Conservation (phyloP, 2,888 invertebrate species). For the Monochamus alternatus region DNA sequence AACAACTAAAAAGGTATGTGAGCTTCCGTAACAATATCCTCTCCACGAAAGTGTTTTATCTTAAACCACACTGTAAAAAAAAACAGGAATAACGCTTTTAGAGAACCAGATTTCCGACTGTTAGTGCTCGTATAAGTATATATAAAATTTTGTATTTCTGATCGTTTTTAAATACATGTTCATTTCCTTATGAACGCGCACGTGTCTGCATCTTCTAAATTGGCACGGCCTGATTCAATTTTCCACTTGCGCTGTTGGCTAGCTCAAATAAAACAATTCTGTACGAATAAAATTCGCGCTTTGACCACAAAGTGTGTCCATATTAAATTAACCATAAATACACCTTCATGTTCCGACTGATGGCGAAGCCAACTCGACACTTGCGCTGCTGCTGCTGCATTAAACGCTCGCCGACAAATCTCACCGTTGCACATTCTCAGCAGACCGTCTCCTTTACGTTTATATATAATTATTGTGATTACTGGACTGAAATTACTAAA, state of each 20-base stretch:
- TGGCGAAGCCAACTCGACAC: not conserved
- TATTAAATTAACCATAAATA: slow-evolving; percentile 5
- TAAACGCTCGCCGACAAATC: slow-evolving; percentile 3
- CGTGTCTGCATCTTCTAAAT: not conserved
- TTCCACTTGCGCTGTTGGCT: not conserved
- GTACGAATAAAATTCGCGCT: not conserved
- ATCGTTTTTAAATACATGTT: slow-evolving; percentile 9
- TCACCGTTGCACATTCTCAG: slow-evolving; percentile 16
- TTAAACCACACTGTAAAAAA: too few species aligned
- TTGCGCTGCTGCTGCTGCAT: not conserved
- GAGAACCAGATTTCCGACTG: too few species aligned
- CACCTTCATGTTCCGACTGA: slow-evolving; percentile 9
- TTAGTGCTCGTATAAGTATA: too few species aligned
- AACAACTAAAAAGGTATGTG: too few species aligned
- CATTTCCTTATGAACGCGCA: slow-evolving; percentile 8
- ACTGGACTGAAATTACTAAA: slow-evolving; percentile 14
- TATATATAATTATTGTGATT: slow-evolving; percentile 21
- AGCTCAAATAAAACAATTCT: not conserved
- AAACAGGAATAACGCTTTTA: too few species aligned
- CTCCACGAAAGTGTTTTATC: too few species aligned
- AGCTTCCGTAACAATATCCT: too few species aligned
- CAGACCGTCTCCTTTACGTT: not conserved
- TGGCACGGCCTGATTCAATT: not conserved
- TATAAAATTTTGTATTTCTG: not conserved
- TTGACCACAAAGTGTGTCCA: slow-evolving; percentile 12